Conservation (phyloP, 2,888 invertebrate genomes). For the Drosophila yooni region DNA sequence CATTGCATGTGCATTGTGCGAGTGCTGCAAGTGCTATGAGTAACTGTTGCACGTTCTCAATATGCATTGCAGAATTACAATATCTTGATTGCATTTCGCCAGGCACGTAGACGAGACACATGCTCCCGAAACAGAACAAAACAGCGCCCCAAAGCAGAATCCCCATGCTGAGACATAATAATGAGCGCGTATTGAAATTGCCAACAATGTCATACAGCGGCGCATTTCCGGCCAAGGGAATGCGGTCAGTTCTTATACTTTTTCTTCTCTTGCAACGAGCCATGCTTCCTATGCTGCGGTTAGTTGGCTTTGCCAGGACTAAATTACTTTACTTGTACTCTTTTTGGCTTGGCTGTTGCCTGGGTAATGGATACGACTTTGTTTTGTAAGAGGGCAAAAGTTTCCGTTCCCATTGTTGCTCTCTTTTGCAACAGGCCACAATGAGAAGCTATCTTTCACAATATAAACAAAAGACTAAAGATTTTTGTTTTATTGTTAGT, state of each 20-base stretch:
- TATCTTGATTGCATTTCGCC: slow-evolving; percentile 76
- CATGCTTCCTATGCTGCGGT: slow-evolving; percentile 70
- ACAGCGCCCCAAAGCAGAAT: slow-evolving; percentile 7
- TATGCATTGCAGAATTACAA: slow-evolving; percentile 79
- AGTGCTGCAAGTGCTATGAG: slow-evolving; percentile 23
- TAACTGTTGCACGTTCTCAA: slow-evolving; percentile 79
- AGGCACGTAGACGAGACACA: slow-evolving; percentile 72
- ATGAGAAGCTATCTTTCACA: slow-evolving; percentile 7
- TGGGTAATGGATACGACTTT: slow-evolving; percentile 75
- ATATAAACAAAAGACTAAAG: slow-evolving; percentile 18
- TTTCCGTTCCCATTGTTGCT: slow-evolving; percentile 36
- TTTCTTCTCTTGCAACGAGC: slow-evolving; percentile 28
- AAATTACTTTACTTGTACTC: slow-evolving; percentile 65
- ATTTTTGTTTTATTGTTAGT: slow-evolving; percentile 3
- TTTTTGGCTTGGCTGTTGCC: slow-evolving; percentile 29
- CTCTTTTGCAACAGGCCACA: slow-evolving; percentile 4
- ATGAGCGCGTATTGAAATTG: slow-evolving; percentile 75
- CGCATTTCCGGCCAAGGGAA: slow-evolving; percentile 51
- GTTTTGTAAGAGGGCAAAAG: slow-evolving; percentile 32
- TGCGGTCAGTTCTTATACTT: slow-evolving; percentile 15
- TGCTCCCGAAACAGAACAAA: slow-evolving; percentile 45
- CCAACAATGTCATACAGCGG: slow-evolving; percentile 54
- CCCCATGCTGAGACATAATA: slow-evolving; percentile 50
- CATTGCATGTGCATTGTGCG: slow-evolving; percentile 59
- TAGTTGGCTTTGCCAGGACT: slow-evolving; percentile 70